These are phyloP conservation scores for Columba livia DNA, from an alignment of 2,113 vertebrate species.

Conservation along the genomic window DNA sequence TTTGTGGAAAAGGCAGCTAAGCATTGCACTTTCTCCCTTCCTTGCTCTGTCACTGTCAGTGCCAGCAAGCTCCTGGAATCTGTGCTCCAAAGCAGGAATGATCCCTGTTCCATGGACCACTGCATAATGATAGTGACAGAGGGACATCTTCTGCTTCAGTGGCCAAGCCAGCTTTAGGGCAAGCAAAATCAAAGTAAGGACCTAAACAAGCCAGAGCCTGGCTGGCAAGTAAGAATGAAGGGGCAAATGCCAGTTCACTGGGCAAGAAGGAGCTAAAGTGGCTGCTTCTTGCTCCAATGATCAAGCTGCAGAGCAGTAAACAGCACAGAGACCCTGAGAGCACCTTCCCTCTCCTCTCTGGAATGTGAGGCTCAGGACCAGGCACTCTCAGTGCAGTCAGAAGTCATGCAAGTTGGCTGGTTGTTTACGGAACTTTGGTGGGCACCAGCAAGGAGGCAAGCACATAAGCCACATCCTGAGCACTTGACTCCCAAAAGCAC, in stretches of 20 bases:
- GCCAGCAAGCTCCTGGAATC: not conserved
- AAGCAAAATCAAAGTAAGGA: not conserved
- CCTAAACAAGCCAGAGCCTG: not conserved
- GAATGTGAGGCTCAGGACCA: not conserved
- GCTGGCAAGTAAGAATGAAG: not conserved
- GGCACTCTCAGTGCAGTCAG: not conserved
- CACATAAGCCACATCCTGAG: not conserved
- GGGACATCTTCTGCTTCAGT: not conserved
- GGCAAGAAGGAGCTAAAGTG: not conserved
- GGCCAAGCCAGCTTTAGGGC: not conserved
- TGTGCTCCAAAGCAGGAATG: not conserved
- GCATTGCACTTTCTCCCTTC: not conserved
- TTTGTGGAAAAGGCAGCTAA: not conserved
- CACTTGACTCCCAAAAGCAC: fast-evolving
- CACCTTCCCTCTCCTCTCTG: not conserved
- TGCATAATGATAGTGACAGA: fast-evolving
- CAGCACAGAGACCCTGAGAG: not conserved
- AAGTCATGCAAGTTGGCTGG: not conserved
- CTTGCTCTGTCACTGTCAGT: not conserved
- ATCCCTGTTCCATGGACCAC: not conserved
- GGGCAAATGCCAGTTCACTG: fast-evolving
- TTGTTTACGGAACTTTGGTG: not conserved
- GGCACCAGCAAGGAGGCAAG: not conserved
- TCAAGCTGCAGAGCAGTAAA: no score
- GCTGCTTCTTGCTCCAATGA: not conserved